Evolutionary conservation across 2,797 vertebrate species (phyloP), one percentile per base, ranked within the genome.

Genomic region (Spatula clypeata): DNA sequence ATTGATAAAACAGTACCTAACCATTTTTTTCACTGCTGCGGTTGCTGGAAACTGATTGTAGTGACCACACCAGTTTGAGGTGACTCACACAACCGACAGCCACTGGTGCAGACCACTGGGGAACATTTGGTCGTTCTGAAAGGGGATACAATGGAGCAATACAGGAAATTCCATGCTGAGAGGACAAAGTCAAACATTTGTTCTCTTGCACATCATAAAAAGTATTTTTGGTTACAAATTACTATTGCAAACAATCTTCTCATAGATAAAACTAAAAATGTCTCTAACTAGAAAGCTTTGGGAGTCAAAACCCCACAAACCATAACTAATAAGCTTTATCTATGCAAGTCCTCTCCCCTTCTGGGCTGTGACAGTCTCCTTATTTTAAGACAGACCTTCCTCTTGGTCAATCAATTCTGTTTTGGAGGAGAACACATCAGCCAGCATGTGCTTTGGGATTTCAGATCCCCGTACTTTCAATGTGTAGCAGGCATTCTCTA

Each of bases 401-500:
- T 99, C 99, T 6, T 98, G 98, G 93, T 99, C 99, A 49, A 99
- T 98, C 90, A 99, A 96, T n/a, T 99, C 96, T 3, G 98, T 97
- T 97, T 99, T 98, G 80, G 98, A 99, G 79, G 99, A 98, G 97
- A 99, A 99, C 80, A 99, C 98, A 76, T 99, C 99, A 9, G 99
- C 99, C 95, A 99, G 79, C 99, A 99, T 99, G 97, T 99, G 99
- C 93, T 99, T 99, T 57, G 99, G 99, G 94, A 99, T 99, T 97
- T 99, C 99, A 0, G 99, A 99, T 47, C 99, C 99, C 13, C 99
- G 98, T 55, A 99, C 99, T 32, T 98, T 98, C 44, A 99, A 98
- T 0, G 99, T 98, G 82, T 99, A 99, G 96, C 99, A 99, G 72
- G 99, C 99, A 49, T 99, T 99, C 97, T 99, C 99, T 79, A 99